Conservation (phyloP, 2,888 invertebrate species). For the Catocala fraxini region DNA sequence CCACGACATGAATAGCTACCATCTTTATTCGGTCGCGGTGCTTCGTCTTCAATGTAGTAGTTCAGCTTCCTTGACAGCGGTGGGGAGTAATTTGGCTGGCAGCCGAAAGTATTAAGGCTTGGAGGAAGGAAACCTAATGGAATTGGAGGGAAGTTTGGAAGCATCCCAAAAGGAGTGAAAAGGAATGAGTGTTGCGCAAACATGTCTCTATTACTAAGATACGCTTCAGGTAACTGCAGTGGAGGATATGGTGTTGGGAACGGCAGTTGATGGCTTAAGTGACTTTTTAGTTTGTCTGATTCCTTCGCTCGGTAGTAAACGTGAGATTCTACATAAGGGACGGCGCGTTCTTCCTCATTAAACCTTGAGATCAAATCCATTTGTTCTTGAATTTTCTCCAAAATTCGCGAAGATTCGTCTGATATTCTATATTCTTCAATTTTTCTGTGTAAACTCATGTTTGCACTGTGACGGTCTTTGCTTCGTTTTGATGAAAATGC, state of each 20-base stretch:
- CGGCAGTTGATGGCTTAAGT: conserved; percentile 66
- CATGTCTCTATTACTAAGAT: conserved; percentile 77
- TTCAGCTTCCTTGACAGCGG: conserved; percentile 78
- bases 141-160: conserved; percentile 81
- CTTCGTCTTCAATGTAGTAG: conserved; percentile 90
- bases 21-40: conserved; percentile 89
- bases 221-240: conserved; percentile 74
- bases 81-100: conserved; percentile 75
- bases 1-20: conserved; percentile 91
- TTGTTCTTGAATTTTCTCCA: conserved; percentile 90
- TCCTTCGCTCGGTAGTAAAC: conserved; percentile 78
- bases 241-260: conserved; percentile 75
- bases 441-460: conserved; percentile 96
- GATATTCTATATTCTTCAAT: conserved; percentile 86
- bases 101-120: conserved; percentile 75
- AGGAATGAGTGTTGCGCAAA: conserved; percentile 81
- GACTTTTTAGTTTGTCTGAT: conserved; percentile 71
- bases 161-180: conserved; percentile 82
- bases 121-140: conserved; percentile 82
- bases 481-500: conserved; percentile 97
- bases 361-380: conserved; percentile 93
- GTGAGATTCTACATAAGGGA: conserved; percentile 87
- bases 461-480: conserved; percentile 97
- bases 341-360: conserved; percentile 90
- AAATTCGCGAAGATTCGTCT: conserved; percentile 79